These are phyloP conservation scores for Pollenia labialis DNA, from an alignment of 2,888 invertebrate species.

Conservation along the genomic window DNA sequence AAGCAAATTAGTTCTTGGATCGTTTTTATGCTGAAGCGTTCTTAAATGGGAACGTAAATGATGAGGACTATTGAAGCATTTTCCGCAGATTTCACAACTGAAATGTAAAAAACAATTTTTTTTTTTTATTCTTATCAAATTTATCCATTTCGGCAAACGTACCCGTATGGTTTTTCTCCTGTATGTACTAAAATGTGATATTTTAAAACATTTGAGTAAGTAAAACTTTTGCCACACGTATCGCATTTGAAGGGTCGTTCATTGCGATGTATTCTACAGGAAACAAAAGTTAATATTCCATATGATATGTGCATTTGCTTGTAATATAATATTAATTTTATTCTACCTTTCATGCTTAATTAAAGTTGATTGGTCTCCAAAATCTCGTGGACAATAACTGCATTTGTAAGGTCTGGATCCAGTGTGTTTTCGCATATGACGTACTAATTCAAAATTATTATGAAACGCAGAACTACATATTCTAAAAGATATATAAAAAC, in stretches of 20 bases:
- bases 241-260: slow-evolving; percentile 82
- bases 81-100: slow-evolving; percentile 77
- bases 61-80: too few species aligned
- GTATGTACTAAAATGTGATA: slow-evolving; percentile 82
- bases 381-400: slow-evolving; percentile 81
- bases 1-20: not conserved
- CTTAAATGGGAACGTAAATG: too few species aligned
- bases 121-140: not conserved
- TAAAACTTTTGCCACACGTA: slow-evolving; percentile 83
- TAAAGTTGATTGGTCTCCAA: slow-evolving; percentile 83
- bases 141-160: slow-evolving; percentile 15
- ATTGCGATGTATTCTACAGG: slow-evolving; percentile 81
- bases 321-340: not conserved
- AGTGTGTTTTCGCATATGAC: slow-evolving; percentile 83
- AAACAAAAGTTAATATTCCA: not conserved
- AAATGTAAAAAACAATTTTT: slow-evolving; percentile 11
- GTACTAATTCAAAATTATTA: slow-evolving; percentile 83
- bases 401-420: slow-evolving; percentile 83
- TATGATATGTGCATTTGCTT: not conserved
- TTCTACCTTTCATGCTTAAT: slow-evolving; percentile 83
- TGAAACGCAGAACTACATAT: slow-evolving; percentile 82
- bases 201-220: slow-evolving; percentile 82
- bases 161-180: slow-evolving; percentile 82
- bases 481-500: slow-evolving; percentile 73
- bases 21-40: too few species aligned